These are phyloP conservation scores for Crambe crambe DNA, from an alignment of 37 sponge, comb jelly and placozoan species.

Conservation along the genomic window DNA sequence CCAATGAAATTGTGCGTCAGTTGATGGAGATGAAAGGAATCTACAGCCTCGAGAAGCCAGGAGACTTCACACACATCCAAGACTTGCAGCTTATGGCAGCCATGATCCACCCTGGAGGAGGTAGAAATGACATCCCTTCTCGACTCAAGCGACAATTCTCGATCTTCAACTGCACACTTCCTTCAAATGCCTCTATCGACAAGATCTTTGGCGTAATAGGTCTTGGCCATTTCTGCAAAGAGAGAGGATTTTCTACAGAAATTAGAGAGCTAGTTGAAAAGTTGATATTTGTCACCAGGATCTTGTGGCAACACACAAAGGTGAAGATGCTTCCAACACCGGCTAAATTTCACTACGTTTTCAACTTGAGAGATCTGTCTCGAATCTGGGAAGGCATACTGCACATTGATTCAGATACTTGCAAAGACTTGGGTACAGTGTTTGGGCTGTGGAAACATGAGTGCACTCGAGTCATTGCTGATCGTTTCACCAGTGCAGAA, in stretches of 20 bases:
- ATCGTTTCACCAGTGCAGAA: constrained; percentile 92
- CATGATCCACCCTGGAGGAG: constrained; percentile 99
- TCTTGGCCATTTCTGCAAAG: constrained; percentile 85
- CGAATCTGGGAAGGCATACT: constrained; percentile 99
- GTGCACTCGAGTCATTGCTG: constrained; percentile 92
- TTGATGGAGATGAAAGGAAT: constrained; percentile 95
- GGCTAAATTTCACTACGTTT: constrained; percentile 99
- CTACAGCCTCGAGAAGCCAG: constrained; percentile 98
- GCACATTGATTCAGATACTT: constrained; percentile 59
- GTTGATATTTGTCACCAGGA: constrained; percentile 86
- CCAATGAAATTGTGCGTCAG: constrained; percentile 98
- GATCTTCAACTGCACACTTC: constrained; percentile 97
- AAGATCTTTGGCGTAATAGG: constrained; percentile 96
- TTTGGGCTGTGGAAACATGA: constrained; percentile 95
- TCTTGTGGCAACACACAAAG: constrained; percentile 93
- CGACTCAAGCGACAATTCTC: constrained; percentile 96
- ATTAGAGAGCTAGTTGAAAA: constrained; percentile 49
- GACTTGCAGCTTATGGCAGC: constrained; percentile 96
- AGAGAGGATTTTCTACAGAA: constrained; percentile 78
- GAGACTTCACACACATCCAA: constrained; percentile 97
- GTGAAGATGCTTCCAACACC: constrained; percentile 98
- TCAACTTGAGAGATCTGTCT: constrained; percentile 97
- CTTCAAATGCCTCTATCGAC: constrained; percentile 98
- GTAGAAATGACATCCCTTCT: constrained; percentile 96
- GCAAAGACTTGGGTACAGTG: constrained; percentile 31